Percentiles rank a stretch among this genome's conserved stretches.
Conservation (phyloP, 2,888 invertebrate species). For the Argyresthia goedartella region DNA sequence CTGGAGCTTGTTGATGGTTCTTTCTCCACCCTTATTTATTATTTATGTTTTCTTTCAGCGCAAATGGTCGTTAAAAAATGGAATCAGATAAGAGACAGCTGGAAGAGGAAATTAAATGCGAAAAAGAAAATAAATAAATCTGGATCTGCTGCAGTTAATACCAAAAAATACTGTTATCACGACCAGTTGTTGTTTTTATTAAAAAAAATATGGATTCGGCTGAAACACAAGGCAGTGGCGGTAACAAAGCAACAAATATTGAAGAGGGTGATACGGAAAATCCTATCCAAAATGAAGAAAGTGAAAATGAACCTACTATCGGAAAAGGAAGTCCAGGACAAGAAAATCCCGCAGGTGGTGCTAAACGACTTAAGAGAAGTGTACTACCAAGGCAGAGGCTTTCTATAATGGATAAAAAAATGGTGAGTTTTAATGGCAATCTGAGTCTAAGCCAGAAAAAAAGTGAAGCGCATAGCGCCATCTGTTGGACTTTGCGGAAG, state of each 20-base stretch:
- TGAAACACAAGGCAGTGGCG: background rate
- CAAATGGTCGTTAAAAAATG: too few relatives aligned
- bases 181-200: background rate
- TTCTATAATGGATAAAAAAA: slow-evolving; percentile 10
- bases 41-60: too few relatives aligned
- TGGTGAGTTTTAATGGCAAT: slow-evolving; percentile 10
- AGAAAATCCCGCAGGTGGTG: slow-evolving; percentile 9
- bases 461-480: too few relatives aligned
- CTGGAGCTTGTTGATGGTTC: too few relatives aligned
- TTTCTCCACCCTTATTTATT: background rate
- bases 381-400: too few relatives aligned
- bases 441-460: slow-evolving; percentile 8
- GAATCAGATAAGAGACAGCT: too few relatives aligned
- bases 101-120: too few relatives aligned
- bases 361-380: too few relatives aligned
- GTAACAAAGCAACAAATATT: background rate
- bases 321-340: slow-evolving; percentile 9
- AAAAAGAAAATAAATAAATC: too few relatives aligned
- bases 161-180: background rate
- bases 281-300: slow-evolving; percentile 6
- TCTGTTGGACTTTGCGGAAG: too few relatives aligned
- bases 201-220: background rate
- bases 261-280: too few relatives aligned
- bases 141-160: background rate
- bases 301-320: slow-evolving; percentile 5